These are phyloP conservation scores for Episyrphus balteatus DNA, from an alignment of 1,140 invertebrate species.

Conservation along the genomic window DNA sequence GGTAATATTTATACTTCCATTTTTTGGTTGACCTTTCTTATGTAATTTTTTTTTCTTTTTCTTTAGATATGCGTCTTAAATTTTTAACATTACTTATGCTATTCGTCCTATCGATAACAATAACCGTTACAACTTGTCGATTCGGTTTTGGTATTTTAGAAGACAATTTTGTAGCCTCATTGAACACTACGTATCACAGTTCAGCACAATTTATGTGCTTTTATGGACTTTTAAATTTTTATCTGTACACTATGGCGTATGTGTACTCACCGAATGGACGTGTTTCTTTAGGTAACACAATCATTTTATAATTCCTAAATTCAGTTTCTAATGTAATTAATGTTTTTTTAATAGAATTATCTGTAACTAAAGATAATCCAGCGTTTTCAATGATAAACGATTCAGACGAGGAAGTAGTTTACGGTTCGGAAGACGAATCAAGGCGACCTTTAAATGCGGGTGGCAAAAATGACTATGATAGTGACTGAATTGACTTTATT, in stretches of 20 bases:
- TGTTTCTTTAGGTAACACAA: conserved; percentile 61
- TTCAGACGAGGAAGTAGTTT: conserved; percentile 94
- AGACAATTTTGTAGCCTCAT: conserved; percentile 84
- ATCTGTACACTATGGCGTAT: conserved; percentile 87
- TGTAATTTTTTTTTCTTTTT: conserved; percentile 11
- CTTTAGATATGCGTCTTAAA: conserved; percentile 78
- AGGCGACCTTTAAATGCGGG: conserved; percentile 52
- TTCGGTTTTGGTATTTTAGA: conserved; percentile 82
- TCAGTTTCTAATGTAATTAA: too few species aligned
- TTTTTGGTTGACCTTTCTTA: neutral
- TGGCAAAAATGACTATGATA: conserved; percentile 52
- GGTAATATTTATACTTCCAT: conserved; percentile 47
- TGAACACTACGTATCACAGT: conserved; percentile 76
- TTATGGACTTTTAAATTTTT: conserved; percentile 92
- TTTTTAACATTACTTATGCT: conserved; percentile 80
- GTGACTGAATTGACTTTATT: conserved; percentile 40
- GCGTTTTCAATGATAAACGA: conserved; percentile 97
- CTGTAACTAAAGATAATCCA: conserved; percentile 93
- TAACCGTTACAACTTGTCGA: conserved; percentile 64
- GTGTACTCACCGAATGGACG: conserved; percentile 81
- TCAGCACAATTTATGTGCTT: conserved; percentile 91
- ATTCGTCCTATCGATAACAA: conserved; percentile 68
- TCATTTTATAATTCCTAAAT: conserved; percentile 32
- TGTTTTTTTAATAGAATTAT: conserved; percentile 49
- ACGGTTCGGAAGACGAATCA: conserved; percentile 84